Base-by-base conservation (phyloP, 2,888 invertebrate species). In the Oscheius sp. region DNA sequence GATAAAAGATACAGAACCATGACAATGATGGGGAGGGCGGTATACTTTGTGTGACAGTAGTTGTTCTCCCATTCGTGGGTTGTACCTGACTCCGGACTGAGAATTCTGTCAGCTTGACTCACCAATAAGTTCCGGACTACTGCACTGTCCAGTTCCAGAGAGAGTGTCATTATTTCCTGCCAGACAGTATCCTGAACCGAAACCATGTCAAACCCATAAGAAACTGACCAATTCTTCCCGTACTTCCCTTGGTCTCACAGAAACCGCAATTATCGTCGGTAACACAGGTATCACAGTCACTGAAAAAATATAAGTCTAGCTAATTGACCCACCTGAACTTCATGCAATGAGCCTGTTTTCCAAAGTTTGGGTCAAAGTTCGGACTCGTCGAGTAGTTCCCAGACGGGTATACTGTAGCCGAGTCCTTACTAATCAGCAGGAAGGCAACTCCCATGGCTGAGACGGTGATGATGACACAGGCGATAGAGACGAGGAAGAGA, bases 201-300 rank as follows among this genome's bases (percentile, higher is more conserved):
- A 59, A 11, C 9, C n/a, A 53, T 21, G 21, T 13, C 2, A 33
- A 7, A 33, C 35, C 33, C n/a, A 70, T 53, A 47, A 70, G 10
- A 47, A 50, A 58, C 57, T 35, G n/a, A 78, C 79, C 79, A 10
- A 13, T 75, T 60, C 77, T 79, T 21, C 21, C 21, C 21, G 21
- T 21, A 1, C 66, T 65, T 5, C 60, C 75, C 37, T 77, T 79
- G 9, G 60, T 48, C 71, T 82, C 80, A 63, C 87, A 87, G 76
- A 85, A 87, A 33, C 92, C 92, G 85, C 92, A 92, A 13, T 85
- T 75, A 5, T 81, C 82, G 73, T 89, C 87, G 35, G 89, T 88
- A 29, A 90, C 90, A 81, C 92, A 92, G 4, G 79, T 78, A 68
- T 90, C 89, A 84, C 92, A 92, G 58, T 86, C 87, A 9, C 76